Percentiles rank a stretch among this genome's conserved stretches.
Evolutionary conservation across 2,797 vertebrate species (phyloP).

Genomic region (Hapalemur alaotrensis): DNA sequence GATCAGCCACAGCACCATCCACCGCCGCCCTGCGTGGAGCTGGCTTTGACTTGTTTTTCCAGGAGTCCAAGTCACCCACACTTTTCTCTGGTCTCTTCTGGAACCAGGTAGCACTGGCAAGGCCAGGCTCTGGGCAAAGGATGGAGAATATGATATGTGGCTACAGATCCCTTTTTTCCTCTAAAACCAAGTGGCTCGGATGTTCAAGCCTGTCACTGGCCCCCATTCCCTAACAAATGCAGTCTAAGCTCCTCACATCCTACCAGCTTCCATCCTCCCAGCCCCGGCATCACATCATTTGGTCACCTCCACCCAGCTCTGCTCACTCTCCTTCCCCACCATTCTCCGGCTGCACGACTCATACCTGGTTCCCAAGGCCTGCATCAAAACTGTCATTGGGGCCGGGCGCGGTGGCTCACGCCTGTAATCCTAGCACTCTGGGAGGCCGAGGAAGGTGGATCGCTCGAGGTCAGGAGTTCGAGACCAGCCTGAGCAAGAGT

Average conservation of each 20-base stretch:
- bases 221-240: neutral
- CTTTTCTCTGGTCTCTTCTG: neutral
- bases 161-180: neutral
- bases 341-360: neutral
- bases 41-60: neutral
- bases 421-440: too few species aligned
- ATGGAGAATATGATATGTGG: neutral
- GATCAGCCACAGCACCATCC: neutral
- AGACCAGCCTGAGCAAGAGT: too few species aligned
- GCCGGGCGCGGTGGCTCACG: too few species aligned
- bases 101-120: neutral
- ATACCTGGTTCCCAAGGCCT: neutral
- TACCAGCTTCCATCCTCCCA: neutral
- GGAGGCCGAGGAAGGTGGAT: too few species aligned
- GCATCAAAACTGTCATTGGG: too few species aligned
- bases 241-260: neutral
- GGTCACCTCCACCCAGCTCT: neutral
- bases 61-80: neutral
- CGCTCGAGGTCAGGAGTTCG: too few species aligned
- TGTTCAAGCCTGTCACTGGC: neutral
- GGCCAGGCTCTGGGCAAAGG: neutral
- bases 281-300: fast-evolving
- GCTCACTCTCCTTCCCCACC: neutral
- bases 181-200: neutral
- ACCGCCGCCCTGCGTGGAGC: neutral